Evolutionary conservation across 2,113 vertebrate genomes (phyloP).

Genomic region (Athene noctua): DNA sequence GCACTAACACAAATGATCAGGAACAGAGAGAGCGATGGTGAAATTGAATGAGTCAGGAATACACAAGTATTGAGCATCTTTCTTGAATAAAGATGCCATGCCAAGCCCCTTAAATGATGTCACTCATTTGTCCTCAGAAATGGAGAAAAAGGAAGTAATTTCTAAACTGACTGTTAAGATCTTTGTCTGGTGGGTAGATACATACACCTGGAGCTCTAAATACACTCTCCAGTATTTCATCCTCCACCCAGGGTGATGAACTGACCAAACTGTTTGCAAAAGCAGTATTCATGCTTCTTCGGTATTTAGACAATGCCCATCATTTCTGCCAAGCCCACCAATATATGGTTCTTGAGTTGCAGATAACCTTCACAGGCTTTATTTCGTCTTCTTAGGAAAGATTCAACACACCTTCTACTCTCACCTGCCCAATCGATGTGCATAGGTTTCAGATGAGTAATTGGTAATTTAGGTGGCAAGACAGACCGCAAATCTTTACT

Average conservation of each 20-base stretch:
- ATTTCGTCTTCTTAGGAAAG: neutral
- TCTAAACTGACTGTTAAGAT: neutral
- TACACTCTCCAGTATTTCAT: neutral
- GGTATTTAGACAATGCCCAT: neutral
- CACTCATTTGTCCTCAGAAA: neutral
- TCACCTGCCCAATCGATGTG: neutral
- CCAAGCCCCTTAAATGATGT: neutral
- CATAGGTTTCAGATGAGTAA: neutral
- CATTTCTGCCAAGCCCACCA: neutral
- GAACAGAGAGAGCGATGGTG: neutral
- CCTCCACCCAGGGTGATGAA: neutral
- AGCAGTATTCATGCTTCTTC: neutral
- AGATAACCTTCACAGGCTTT: neutral
- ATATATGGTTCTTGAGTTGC: neutral
- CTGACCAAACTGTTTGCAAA: neutral
- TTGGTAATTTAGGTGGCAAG: neutral
- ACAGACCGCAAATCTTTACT: neutral
- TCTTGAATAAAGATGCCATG: neutral
- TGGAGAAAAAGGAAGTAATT: neutral
- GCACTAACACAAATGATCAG: neutral
- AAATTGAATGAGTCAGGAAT: neutral
- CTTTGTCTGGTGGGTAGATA: neutral
- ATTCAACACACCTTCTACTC: neutral
- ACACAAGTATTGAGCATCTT: neutral
- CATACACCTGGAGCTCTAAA: neutral